phyloP scores from a whole-genome alignment of 2,113 vertebrate species.

The Oryzias celebensis region DNA sequence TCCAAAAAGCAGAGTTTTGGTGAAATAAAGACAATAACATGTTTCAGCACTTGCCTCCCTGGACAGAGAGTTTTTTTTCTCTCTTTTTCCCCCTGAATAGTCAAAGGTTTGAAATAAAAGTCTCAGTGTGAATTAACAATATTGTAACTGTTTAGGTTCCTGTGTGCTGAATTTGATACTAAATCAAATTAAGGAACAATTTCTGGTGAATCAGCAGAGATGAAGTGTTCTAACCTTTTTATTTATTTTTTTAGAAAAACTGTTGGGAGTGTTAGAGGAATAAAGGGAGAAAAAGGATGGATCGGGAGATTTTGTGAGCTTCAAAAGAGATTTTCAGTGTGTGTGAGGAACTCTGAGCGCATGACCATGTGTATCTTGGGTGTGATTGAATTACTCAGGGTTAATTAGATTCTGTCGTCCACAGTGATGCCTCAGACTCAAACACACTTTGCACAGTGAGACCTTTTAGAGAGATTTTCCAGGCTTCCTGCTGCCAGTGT shows the following conservation, averaged over 20 bases:
- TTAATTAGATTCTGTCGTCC: constrained; percentile 66
- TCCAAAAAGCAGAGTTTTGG: neutral
- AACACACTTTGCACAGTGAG: constrained; percentile 19
- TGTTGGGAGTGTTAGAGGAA: neutral
- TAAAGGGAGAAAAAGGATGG: neutral
- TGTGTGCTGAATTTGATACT: constrained; percentile 1
- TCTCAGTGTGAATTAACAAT: neutral
- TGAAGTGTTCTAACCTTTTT: constrained; percentile 3
- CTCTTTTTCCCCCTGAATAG: neutral
- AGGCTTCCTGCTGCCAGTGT: constrained; percentile 38
- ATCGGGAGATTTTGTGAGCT: constrained; percentile 20
- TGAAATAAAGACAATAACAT: neutral
- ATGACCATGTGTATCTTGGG: constrained; percentile 40
- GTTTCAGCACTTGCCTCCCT: neutral
- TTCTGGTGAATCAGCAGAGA: constrained; percentile 28
- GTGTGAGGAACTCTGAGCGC: constrained; percentile 14
- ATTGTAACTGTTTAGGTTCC: neutral
- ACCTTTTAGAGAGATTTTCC: constrained; percentile 45
- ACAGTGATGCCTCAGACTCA: constrained; percentile 42
- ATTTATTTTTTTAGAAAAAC: constrained; percentile 1
- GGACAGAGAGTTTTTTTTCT: neutral
- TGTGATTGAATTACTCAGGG: constrained; percentile 69
- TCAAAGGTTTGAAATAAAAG: neutral
- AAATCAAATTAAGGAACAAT: constrained; percentile 11
- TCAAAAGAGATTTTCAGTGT: neutral